Evolutionary conservation across 1,140 invertebrate genomes (phyloP).

Genomic region (Drosophila trapezifrons): DNA sequence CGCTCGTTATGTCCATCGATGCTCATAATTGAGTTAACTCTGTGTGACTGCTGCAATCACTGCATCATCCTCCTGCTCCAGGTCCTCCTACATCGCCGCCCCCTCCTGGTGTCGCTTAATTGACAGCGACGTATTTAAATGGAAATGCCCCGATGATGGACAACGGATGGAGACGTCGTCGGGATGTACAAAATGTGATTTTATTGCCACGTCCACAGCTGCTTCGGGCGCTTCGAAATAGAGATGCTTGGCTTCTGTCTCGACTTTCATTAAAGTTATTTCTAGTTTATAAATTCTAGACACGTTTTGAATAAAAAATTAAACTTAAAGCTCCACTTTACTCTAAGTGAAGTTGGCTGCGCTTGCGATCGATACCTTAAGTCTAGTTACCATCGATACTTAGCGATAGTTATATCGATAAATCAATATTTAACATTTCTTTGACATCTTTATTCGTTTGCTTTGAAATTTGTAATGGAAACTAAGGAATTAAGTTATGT

Average conservation of each 20-base stretch:
- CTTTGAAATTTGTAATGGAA: too few species aligned
- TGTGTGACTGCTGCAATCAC: conserved; percentile 36
- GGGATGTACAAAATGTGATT: conserved; percentile 50
- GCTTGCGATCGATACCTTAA: too few species aligned
- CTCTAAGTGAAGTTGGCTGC: too few species aligned
- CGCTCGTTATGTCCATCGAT: conserved; percentile 60
- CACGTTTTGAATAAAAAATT: too few species aligned
- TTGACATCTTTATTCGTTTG: too few species aligned
- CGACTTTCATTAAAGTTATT: neutral
- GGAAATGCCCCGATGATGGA: conserved; percentile 42
- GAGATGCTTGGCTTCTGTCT: neutral
- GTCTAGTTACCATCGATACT: too few species aligned
- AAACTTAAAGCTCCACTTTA: too few species aligned
- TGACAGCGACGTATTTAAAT: conserved; percentile 66
- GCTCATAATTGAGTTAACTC: conserved; percentile 58
- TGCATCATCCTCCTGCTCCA: conserved; percentile 19
- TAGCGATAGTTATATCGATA: too few species aligned
- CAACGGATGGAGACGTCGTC: conserved; percentile 27
- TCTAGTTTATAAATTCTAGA: too few species aligned
- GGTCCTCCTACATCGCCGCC: neutral
- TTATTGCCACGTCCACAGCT: conserved; percentile 44
- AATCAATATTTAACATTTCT: too few species aligned
- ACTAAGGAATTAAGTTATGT: too few species aligned
- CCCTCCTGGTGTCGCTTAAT: conserved; percentile 52
- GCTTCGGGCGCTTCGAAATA: conserved; percentile 1